Conservation (phyloP, 2,113 vertebrate species). For the Pseudorasbora parva region DNA sequence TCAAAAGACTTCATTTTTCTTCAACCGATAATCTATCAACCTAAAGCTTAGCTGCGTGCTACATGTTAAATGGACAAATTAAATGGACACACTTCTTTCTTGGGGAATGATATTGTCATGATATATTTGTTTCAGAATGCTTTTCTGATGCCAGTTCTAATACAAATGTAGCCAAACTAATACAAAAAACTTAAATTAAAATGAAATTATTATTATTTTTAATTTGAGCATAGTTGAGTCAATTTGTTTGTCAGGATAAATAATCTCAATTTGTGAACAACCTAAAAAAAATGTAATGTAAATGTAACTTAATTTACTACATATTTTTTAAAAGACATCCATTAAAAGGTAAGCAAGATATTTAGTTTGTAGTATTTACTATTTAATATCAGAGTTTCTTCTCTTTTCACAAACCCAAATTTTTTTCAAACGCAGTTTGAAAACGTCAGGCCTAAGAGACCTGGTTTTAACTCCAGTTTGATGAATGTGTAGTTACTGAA, state of each 20-base stretch:
- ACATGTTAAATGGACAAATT: conserved; percentile 25
- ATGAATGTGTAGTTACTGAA: neutral
- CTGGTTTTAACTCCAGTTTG: neutral
- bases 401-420: neutral
- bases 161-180: neutral
- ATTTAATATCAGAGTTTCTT: neutral
- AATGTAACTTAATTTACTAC: no score
- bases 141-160: neutral
- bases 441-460: neutral
- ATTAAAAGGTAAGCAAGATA: neutral
- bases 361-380: neutral
- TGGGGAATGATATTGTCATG: neutral
- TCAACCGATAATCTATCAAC: neutral
- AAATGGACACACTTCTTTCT: neutral
- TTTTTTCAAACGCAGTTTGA: neutral
- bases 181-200: no score
- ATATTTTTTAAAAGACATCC: no score
- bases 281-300: no score
- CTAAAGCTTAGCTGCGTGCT: neutral
- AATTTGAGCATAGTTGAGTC: no score
- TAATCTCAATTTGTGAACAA: no score
- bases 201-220: no score
- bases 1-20: conserved; percentile 32
- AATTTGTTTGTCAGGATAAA: no score
- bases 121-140: no score